These are phyloP conservation scores for Ophion slaviceki DNA, from an alignment of 2,888 invertebrate species.

Conservation along the genomic window DNA sequence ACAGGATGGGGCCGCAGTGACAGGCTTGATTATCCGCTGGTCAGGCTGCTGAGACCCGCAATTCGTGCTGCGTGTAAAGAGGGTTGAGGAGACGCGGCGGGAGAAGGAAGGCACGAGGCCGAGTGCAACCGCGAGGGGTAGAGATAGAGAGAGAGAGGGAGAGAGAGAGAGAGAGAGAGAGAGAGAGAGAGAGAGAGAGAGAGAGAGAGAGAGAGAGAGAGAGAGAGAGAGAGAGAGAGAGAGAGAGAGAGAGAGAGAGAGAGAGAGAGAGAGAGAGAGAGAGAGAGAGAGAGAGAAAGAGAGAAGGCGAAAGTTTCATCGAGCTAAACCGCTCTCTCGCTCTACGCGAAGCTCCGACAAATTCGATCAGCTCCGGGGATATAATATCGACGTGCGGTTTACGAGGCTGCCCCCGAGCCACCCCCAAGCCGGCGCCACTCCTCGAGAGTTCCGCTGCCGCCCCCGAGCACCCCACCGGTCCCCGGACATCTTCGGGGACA, in stretches of 20 bases:
- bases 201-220: too few species aligned
- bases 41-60: slow-evolving; percentile 14
- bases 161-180: background rate
- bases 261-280: slow-evolving; percentile 8
- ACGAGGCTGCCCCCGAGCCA: slow-evolving; percentile 43
- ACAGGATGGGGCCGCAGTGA: slow-evolving; percentile 15
- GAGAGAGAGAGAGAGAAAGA: too few species aligned
- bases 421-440: background rate
- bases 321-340: slow-evolving; percentile 56
- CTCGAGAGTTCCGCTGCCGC: background rate
- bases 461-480: too few species aligned
- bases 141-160: slow-evolving; percentile 9
- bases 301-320: slow-evolving; percentile 52
- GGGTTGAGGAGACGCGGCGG: background rate
- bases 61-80: background rate
- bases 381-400: slow-evolving; percentile 60
- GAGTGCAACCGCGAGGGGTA: background rate
- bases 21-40: slow-evolving; percentile 30
- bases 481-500: slow-evolving; percentile 1
- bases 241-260: background rate
- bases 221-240: slow-evolving; percentile 10
- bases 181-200: background rate
- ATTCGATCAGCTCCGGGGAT: slow-evolving; percentile 56
- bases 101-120: background rate
- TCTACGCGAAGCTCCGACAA: slow-evolving; percentile 37